Evolutionary conservation across 1,140 invertebrate genomes (phyloP).

Genomic region (Cyclargus thomasi): DNA sequence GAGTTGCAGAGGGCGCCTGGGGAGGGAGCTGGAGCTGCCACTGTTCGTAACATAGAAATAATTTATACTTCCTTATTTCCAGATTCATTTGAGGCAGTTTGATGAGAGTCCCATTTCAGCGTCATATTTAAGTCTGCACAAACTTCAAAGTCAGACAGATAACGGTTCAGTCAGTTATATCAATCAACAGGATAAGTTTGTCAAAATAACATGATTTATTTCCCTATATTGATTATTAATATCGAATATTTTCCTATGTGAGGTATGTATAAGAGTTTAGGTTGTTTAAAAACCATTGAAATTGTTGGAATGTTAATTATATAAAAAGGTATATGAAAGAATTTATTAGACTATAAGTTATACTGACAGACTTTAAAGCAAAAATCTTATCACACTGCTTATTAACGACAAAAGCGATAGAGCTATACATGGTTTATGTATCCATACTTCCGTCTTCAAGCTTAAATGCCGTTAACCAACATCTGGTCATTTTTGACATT

Average conservation of each 20-base stretch:
- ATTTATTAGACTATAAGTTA: neutral
- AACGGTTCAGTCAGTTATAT: conserved; percentile 60
- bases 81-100: conserved; percentile 66
- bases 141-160: conserved; percentile 44
- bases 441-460: too few species aligned
- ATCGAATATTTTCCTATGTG: neutral
- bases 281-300: neutral
- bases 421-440: too few species aligned
- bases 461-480: too few species aligned
- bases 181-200: conserved; percentile 55
- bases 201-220: conserved; percentile 48
- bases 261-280: neutral
- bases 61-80: conserved; percentile 24
- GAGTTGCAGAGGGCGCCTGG: too few species aligned
- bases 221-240: too few species aligned
- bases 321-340: neutral
- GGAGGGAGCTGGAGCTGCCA: too few species aligned
- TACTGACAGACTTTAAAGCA: neutral
- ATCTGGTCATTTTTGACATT: too few species aligned
- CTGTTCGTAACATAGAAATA: conserved; percentile 1
- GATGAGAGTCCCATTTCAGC: conserved; percentile 51
- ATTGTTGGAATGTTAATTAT: neutral
- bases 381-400: too few species aligned
- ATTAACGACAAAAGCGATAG: too few species aligned
- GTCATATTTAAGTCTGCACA: conserved; percentile 61